phyloP scores from a whole-genome alignment of 2,888 invertebrate species.

The Ochropacha duplaris region DNA sequence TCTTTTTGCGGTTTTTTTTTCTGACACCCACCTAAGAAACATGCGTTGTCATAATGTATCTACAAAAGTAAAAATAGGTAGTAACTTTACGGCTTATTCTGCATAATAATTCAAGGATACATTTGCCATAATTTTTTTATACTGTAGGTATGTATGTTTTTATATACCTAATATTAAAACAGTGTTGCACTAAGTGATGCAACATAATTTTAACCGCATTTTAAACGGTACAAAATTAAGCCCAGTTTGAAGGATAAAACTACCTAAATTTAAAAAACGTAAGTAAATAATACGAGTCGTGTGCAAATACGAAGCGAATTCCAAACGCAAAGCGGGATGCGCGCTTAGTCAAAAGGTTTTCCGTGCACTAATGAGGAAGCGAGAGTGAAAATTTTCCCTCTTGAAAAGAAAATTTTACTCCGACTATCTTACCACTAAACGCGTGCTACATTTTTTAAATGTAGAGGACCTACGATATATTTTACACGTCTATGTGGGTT shows the following conservation, averaged over 20 bases:
- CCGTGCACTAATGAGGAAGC: slow-evolving; percentile 60
- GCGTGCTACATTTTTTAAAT: slow-evolving; percentile 51
- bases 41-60: no score
- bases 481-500: slow-evolving; percentile 16
- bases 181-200: no score
- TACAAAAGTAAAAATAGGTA: no score
- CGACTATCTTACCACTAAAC: slow-evolving; percentile 54
- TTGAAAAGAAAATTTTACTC: slow-evolving; percentile 59
- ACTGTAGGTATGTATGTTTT: no score
- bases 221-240: not conserved
- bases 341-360: slow-evolving; percentile 56
- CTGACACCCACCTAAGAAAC: no score
- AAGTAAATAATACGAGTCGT: slow-evolving; percentile 38
- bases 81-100: no score
- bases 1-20: no score
- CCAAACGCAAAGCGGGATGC: slow-evolving; percentile 53
- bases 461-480: slow-evolving; percentile 25
- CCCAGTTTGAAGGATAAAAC: not conserved
- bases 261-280: slow-evolving; percentile 20
- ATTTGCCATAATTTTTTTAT: no score
- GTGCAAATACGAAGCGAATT: slow-evolving; percentile 43
- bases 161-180: no score
- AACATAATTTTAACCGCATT: no score
- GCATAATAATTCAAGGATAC: no score
- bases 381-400: slow-evolving; percentile 59